These are phyloP conservation scores for Allacma fusca DNA, from an alignment of 2,888 invertebrate genomes.

Conservation along the genomic window DNA sequence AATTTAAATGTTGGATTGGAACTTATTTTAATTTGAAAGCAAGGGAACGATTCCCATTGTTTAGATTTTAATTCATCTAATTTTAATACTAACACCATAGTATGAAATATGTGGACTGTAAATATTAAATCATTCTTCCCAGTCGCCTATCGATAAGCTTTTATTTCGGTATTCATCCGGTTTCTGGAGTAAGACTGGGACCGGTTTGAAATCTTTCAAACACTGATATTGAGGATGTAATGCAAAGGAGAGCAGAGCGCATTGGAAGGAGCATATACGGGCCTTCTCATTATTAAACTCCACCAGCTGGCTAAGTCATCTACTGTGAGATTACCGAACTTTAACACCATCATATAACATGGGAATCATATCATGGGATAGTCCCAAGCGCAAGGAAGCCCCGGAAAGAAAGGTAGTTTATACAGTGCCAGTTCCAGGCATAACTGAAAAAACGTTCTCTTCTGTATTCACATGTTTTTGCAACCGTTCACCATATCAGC, in stretches of 20 bases:
- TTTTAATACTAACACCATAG: no score
- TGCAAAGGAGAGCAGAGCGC: neutral
- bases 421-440: neutral
- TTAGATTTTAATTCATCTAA: no score
- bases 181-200: no score
- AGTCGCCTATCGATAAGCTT: no score
- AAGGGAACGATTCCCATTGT: no score
- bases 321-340: conserved; percentile 36
- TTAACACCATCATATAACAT: conserved; percentile 18
- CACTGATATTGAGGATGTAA: neutral
- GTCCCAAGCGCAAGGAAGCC: neutral
- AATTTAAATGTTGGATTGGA: no score
- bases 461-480: conserved; percentile 20
- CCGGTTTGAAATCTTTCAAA: no score
- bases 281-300: neutral
- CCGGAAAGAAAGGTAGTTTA: neutral
- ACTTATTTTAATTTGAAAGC: no score
- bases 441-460: neutral
- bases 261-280: neutral
- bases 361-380: no score
- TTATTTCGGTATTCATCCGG: no score
- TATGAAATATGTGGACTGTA: no score
- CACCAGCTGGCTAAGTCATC: conserved; percentile 38
- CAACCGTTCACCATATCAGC: conserved; percentile 6
- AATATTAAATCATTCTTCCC: no score